Evolutionary conservation across 1,140 invertebrate genomes (phyloP).

Genomic region (Antheraea mylitta): DNA sequence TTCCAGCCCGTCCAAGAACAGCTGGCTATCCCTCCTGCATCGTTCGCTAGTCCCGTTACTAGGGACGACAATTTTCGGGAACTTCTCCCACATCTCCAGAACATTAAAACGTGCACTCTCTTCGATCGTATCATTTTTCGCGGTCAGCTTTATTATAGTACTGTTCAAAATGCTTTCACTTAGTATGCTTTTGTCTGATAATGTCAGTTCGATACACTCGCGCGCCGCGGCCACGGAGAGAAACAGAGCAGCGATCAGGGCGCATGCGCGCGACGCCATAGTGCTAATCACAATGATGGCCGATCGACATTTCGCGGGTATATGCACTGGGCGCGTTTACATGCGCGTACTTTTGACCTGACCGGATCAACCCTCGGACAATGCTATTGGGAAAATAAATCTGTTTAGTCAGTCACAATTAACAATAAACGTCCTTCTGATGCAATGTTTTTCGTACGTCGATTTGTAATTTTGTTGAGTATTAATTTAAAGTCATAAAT

Average conservation of each 20-base stretch:
- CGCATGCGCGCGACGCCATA: conserved; percentile 65
- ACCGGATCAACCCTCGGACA: conserved; percentile 16
- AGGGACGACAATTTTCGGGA: conserved; percentile 67
- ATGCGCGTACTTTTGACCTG: conserved; percentile 12
- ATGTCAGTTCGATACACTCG: conserved; percentile 66
- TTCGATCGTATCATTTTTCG: conserved; percentile 49
- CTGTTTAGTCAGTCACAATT: not conserved
- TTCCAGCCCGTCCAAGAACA: conserved; percentile 67
- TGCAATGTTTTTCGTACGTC: not conserved
- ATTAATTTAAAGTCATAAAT: too few relatives aligned
- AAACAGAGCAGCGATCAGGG: conserved; percentile 37
- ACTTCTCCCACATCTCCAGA: conserved; percentile 57
- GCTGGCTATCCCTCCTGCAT: conserved; percentile 67
- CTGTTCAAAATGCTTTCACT: conserved; percentile 54
- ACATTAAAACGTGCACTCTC: conserved; percentile 49
- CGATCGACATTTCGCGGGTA: conserved; percentile 23
- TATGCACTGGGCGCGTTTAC: conserved; percentile 3
- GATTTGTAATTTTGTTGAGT: too few relatives aligned
- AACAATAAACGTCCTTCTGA: not conserved
- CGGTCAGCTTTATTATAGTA: conserved; percentile 50
- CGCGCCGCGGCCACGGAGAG: conserved; percentile 42
- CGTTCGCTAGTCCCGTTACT: conserved; percentile 61
- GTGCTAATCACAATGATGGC: conserved; percentile 45
- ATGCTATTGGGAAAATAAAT: conserved; percentile 21
- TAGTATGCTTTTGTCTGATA: conserved; percentile 40